These are phyloP conservation scores for Morpho deidamia DNA, from an alignment of 2,888 invertebrate genomes.

Conservation along the genomic window DNA sequence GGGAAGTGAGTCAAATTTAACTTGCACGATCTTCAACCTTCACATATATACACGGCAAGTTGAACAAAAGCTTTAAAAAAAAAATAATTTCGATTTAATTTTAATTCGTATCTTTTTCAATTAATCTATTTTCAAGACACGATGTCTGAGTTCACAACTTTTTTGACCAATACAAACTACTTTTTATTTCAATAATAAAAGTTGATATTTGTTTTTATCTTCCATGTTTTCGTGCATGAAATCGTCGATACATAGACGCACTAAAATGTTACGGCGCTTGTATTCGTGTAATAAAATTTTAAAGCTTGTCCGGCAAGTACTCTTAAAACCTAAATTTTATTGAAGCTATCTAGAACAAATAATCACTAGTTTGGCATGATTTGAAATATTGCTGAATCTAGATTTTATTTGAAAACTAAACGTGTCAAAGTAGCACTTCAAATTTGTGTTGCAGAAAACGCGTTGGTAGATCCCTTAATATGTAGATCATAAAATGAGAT, in stretches of 20 bases:
- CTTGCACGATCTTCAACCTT: no score
- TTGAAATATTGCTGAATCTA: no score
- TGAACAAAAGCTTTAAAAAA: no score
- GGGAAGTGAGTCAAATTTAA: no score
- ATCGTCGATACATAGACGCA: constrained; percentile 16
- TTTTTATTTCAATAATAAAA: constrained; percentile 1
- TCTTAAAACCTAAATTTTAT: constrained; percentile 6
- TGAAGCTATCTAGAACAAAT: background rate
- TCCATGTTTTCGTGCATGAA: constrained; percentile 13
- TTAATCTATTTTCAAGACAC: no score
- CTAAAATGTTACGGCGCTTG: constrained; percentile 17
- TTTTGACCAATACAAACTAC: background rate
- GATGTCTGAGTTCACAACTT: background rate
- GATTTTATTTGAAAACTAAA: no score
- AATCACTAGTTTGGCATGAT: background rate
- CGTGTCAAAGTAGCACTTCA: no score
- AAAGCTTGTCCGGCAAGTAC: constrained; percentile 16
- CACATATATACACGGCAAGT: no score
- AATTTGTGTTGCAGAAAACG: no score
- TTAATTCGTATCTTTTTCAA: background rate
- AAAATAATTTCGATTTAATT: background rate
- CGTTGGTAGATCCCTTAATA: no score
- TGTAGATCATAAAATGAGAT: no score
- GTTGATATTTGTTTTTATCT: constrained; percentile 3
- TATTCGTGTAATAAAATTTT: constrained; percentile 19